A percentile compares a stretch with the other conserved stretches of the same genome.
phyloP scores from a whole-genome alignment of 2,113 vertebrate genomes.

The Enhydra lutris region DNA sequence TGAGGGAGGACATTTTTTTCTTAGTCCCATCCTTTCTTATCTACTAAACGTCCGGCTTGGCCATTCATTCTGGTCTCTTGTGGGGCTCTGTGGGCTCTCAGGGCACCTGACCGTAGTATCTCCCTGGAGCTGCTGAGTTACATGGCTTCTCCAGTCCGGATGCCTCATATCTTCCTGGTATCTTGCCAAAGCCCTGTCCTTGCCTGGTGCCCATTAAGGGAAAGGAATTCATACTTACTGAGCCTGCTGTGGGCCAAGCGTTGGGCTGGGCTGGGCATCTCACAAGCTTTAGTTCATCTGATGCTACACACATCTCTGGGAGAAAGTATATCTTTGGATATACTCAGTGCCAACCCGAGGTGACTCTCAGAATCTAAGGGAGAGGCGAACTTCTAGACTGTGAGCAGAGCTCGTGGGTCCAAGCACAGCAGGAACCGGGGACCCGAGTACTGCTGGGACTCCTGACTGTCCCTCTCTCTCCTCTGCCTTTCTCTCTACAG shows the following conservation, averaged over 20 bases:
- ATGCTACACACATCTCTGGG: not conserved
- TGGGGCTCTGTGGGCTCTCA: not conserved
- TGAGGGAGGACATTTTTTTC: not conserved
- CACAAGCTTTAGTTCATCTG: not conserved
- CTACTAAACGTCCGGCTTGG: not conserved
- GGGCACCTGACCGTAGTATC: not conserved
- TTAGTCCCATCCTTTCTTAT: not conserved
- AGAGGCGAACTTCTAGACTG: not conserved
- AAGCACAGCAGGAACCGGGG: not conserved
- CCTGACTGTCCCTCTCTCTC: too few relatives aligned
- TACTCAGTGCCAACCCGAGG: not conserved
- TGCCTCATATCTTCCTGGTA: conserved; percentile 32
- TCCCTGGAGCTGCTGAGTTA: not conserved
- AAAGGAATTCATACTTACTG: conserved; percentile 44
- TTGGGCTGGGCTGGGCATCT: not conserved
- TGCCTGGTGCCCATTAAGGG: conserved; percentile 61
- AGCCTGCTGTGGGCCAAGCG: not conserved
- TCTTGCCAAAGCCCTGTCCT: conserved; percentile 40
- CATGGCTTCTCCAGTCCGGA: not conserved
- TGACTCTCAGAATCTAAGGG: not conserved
- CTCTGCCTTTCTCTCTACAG: not conserved
- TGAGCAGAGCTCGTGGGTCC: not conserved
- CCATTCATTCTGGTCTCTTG: not conserved
- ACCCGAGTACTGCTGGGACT: not conserved
- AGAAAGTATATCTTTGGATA: not conserved